Evolutionary conservation across 1,140 invertebrate genomes (phyloP).

Genomic region (Atta cephalotes): DNA sequence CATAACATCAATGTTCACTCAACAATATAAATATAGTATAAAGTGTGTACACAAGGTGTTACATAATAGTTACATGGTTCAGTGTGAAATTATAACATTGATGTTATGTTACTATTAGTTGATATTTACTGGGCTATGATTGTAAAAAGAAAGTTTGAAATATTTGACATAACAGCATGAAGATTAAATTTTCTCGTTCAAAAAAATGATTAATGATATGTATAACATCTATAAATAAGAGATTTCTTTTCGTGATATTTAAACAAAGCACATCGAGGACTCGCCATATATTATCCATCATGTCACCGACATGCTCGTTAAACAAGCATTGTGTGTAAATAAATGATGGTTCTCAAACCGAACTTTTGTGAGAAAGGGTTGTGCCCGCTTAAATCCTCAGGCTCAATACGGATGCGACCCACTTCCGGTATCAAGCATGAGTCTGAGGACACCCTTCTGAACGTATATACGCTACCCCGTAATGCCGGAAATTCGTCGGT

Average conservation of each 20-base stretch:
- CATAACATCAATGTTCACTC: too few relatives aligned
- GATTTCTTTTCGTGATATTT: not conserved
- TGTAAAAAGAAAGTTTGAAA: not conserved
- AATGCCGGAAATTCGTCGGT: constrained; percentile 78
- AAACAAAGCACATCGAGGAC: not conserved
- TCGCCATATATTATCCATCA: not conserved
- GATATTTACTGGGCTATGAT: too few relatives aligned
- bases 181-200: not conserved
- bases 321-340: constrained; percentile 19
- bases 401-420: not conserved
- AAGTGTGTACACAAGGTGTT: too few relatives aligned
- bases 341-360: not conserved
- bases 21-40: too few relatives aligned
- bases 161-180: not conserved
- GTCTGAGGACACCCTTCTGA: constrained; percentile 16
- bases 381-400: not conserved
- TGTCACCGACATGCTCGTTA: not conserved
- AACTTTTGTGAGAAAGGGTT: constrained; percentile 3
- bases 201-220: not conserved
- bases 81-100: too few relatives aligned
- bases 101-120: too few relatives aligned
- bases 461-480: constrained; percentile 69
- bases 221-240: not conserved
- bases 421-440: constrained; percentile 46
- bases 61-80: too few relatives aligned